phyloP scores from a whole-genome alignment of 30 jellyfish, hydroid and myxozoan species.

The Rhopilema esculentum region DNA sequence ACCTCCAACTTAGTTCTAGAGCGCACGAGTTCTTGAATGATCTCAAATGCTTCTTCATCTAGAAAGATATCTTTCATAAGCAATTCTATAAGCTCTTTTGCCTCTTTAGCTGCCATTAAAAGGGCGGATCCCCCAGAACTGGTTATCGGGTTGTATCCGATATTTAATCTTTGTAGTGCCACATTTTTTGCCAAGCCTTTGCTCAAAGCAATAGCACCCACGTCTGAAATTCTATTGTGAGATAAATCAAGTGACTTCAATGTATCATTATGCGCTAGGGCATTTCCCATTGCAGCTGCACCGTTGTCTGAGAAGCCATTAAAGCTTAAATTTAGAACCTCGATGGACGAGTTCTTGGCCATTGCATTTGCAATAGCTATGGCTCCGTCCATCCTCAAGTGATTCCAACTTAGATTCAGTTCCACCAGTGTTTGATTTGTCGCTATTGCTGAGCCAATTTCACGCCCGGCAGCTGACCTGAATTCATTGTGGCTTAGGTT shows the following conservation, averaged over 20 bases:
- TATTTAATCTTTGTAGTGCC: conserved; percentile 54
- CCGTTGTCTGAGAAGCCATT: conserved; percentile 87
- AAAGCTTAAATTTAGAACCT: conserved; percentile 56
- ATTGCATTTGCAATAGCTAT: conserved; percentile 67
- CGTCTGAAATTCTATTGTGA: conserved; percentile 78
- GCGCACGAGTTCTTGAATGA: conserved; percentile 24
- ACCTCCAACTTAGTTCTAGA: conserved; percentile 32
- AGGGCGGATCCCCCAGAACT: conserved; percentile 66
- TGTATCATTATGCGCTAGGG: conserved; percentile 58
- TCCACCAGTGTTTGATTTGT: conserved; percentile 36
- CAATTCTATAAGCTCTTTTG: conserved; percentile 63
- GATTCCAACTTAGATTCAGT: conserved; percentile 87
- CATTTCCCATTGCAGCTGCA: conserved; percentile 71
- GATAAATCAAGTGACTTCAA: conserved; percentile 63
- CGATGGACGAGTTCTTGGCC: conserved; percentile 54
- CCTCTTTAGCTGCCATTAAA: conserved; percentile 49
- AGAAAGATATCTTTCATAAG: conserved; percentile 64
- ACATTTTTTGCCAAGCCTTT: conserved; percentile 65
- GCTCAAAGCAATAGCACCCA: conserved; percentile 74
- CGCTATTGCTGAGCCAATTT: conserved; percentile 45
- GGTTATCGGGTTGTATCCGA: conserved; percentile 84
- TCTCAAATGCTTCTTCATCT: conserved; percentile 48
- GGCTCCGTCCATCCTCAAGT: conserved; percentile 74
- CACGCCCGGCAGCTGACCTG: conserved; percentile 52
- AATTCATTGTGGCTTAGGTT: conserved; percentile 74